Evolutionary conservation across 2,888 invertebrate genomes (phyloP).

Genomic region (Volucella bombylans): DNA sequence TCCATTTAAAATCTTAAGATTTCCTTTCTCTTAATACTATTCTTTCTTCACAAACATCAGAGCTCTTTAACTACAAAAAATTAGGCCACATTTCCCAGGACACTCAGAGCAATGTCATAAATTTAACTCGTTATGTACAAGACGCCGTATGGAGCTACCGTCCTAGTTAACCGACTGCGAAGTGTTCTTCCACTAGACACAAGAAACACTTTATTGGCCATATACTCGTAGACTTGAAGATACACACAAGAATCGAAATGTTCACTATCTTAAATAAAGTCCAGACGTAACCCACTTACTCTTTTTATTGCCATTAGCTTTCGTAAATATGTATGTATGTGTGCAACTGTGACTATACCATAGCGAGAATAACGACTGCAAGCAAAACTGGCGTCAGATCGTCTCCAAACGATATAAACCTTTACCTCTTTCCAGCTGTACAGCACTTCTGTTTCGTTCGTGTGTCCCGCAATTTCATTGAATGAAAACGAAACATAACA

Average conservation of each 20-base stretch:
- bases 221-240: not conserved
- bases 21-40: no score
- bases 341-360: not conserved
- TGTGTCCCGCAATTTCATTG: constrained; percentile 46
- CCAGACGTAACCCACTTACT: constrained; percentile 54
- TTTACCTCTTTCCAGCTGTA: not conserved
- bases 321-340: constrained; percentile 6
- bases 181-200: constrained; percentile 20
- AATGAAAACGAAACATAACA: constrained; percentile 16
- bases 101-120: constrained; percentile 9
- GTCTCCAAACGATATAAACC: constrained; percentile 59
- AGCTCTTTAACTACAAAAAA: constrained; percentile 5
- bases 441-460: constrained; percentile 35
- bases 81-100: constrained; percentile 12
- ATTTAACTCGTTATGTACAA: constrained; percentile 4
- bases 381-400: constrained; percentile 59
- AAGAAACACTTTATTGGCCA: constrained; percentile 9
- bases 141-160: constrained; percentile 6
- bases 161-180: constrained; percentile 49
- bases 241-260: not conserved
- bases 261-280: constrained; percentile 43
- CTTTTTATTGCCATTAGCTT: constrained; percentile 25
- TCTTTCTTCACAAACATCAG: not conserved
- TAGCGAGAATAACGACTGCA: constrained; percentile 12
- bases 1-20: no score